Conservation (phyloP, 2,113 vertebrate species). For the Phainopepla nitens region DNA sequence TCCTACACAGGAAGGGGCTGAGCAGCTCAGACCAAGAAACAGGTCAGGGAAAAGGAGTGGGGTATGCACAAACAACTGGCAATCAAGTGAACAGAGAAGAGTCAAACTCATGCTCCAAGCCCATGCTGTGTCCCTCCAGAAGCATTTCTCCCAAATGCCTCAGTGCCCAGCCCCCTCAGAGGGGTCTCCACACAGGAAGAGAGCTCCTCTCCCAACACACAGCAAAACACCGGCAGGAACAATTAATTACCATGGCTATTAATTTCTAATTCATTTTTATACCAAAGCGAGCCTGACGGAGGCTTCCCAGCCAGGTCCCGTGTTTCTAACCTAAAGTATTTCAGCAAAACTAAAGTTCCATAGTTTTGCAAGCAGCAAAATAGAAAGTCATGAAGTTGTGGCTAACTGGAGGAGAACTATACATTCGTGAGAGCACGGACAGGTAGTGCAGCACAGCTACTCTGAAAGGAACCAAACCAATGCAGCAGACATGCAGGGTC, state of each 20-base stretch:
- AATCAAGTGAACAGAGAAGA: background rate
- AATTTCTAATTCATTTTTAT: constrained; percentile 21
- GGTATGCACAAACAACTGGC: background rate
- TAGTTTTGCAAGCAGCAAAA: constrained; percentile 62
- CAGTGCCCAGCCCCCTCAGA: background rate
- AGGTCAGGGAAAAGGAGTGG: background rate
- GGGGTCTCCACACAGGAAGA: background rate
- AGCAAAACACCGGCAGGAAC: background rate
- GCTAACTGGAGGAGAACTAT: constrained; percentile 18
- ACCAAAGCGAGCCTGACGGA: background rate
- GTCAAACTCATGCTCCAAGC: background rate
- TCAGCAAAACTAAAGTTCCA: constrained; percentile 42
- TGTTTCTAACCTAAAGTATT: constrained; percentile 31
- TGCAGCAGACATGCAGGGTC: constrained; percentile 6
- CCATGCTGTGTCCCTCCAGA: background rate
- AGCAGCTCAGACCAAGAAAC: background rate
- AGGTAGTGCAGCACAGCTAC: constrained; percentile 48
- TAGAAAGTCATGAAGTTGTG: constrained; percentile 35
- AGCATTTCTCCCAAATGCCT: background rate
- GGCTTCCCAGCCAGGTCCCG: background rate
- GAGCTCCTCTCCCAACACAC: background rate
- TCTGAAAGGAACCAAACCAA: constrained; percentile 39
- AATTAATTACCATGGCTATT: constrained; percentile 57
- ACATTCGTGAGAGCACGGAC: constrained; percentile 25
- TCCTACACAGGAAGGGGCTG: background rate